Conservation (phyloP, 2,888 invertebrate genomes). For the Phyllotreta striolata region DNA sequence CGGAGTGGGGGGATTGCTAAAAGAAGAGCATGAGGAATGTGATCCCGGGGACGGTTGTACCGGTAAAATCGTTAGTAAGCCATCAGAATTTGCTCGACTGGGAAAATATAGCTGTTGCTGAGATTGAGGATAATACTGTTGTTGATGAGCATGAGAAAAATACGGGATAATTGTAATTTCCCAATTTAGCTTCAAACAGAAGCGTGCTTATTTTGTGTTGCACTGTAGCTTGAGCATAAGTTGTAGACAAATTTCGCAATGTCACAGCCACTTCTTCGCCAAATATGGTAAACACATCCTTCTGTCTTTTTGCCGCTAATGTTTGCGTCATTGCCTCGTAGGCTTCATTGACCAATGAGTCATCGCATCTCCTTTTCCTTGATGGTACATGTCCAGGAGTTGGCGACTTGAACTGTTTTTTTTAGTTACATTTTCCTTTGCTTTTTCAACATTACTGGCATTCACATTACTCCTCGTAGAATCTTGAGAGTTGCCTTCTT, state of each 20-base stretch:
- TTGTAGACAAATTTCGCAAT: slow-evolving; percentile 19
- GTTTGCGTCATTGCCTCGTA: slow-evolving; percentile 16
- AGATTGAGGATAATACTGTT: slow-evolving; percentile 25
- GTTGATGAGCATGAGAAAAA: slow-evolving; percentile 19
- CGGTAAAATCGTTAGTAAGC: no score
- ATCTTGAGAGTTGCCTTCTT: slow-evolving; percentile 21
- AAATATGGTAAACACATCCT: slow-evolving; percentile 25
- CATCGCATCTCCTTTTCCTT: slow-evolving; percentile 6
- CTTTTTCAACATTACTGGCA: slow-evolving; percentile 16
- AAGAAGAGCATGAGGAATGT: no score
- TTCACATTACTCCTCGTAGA: slow-evolving; percentile 19
- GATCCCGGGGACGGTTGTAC: no score
- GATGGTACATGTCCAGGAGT: slow-evolving; percentile 11
- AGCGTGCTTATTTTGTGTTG: slow-evolving; percentile 24
- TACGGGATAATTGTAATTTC: slow-evolving; percentile 33
- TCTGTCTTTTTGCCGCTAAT: slow-evolving; percentile 15
- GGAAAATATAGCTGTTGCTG: slow-evolving; percentile 27
- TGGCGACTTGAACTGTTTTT: slow-evolving; percentile 22
- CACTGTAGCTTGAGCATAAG: slow-evolving; percentile 22
- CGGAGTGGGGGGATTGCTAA: no score
- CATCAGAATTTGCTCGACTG: no score
- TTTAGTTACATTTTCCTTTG: slow-evolving; percentile 11
- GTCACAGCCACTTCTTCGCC: slow-evolving; percentile 21
- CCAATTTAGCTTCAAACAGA: slow-evolving; percentile 29
- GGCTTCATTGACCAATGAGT: slow-evolving; percentile 6